Base-by-base conservation (phyloP, 2,797 vertebrate genomes). In the Molossus alvarezi region DNA sequence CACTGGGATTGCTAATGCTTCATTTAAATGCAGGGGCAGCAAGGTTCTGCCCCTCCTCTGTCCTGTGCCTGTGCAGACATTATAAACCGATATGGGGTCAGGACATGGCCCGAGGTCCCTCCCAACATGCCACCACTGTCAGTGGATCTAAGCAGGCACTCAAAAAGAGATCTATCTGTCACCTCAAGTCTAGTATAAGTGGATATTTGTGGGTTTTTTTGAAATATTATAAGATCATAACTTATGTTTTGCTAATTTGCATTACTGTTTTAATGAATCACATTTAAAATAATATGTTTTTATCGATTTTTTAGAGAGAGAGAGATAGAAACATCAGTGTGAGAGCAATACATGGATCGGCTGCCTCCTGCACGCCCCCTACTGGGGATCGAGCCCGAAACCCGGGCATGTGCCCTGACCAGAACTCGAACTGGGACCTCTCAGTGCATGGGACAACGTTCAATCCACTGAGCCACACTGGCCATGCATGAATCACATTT, bases 141-240 rank as follows among this genome's bases (percentile, higher is more conserved):
- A 82, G 18, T 5, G 9, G 53, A 53, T 55, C 37, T 25, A 71
- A 87, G 45, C 1, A 14, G 65, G n/a, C 37, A 90, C 23, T 64
- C 29, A 93, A 77, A 57, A 90, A 81, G 27, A 90, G 88, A 88
- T 64, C 7, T 11, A 69, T 45, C 45, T 53, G 69, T 62, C 20
- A 62, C 48, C 57, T 90, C 53, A 90, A 82, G 21, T 14, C 55
- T 65, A 62, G 6, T 23, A 0, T 77, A 91, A 81, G 64, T 51
- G 12, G 60, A 53, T 71, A 75, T 88, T 72, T 95, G 48, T 18
- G 65, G 60, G 65, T 60, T 60, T 92, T 41, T 62, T 73, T 67
- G 62, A 64, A 95, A 81, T 81, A 95, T 77, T 92, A 81, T 53
- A 95, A 88, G 73, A 55, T 84, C 64, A 67, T 58, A 94, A 90